Evolutionary conservation across 2,888 invertebrate genomes (phyloP), one percentile per base, ranked within the genome.

Genomic region (Lithophane semibrunnea): DNA sequence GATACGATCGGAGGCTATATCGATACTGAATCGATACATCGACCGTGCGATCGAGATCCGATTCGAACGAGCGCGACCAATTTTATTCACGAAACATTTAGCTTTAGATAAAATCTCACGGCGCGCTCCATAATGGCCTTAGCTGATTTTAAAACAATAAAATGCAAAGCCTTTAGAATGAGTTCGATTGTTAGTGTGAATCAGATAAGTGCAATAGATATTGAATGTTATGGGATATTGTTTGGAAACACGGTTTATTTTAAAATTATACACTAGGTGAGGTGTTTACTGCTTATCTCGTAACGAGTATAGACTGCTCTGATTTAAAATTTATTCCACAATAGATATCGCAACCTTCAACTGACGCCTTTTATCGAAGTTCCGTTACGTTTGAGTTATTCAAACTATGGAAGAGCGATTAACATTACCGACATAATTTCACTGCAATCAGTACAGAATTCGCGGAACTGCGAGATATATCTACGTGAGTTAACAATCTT

Each of bases 81-180:
- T 96, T 95, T 96, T 95, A 95, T 96, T 93, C 95, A 93, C 93
- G 94, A 94, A 96, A 95, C 95, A 95, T 96, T 95, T 95, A 94
- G 93, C 93, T 92, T 87, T 86, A 91, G 96, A 96, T 96, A 95
- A 92, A 91, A 96, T 96, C 96, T 92, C 88, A 90, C 88, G 88
- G 89, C 89, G 88, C 90, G 91, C 91, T 88, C 92, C 91, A 91
- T 92, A 93, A 89, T 86, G 90, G 92, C 88, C 85, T 86, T 82
- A 90, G 91, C 90, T 92, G 92, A 92, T 92, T 93, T 93, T 92
- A 91, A 93, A 94, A 94, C 94, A 94, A 94, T 94, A 94, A 93
- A 93, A 93, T 92, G 92, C 92, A 93, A 93, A 91, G 92, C 88
- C 90, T 88, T 87, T 89, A 87, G 89, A 93, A 93, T 89, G 89